Base-by-base conservation (phyloP, 1,140 invertebrate genomes). In the Popillia japonica region DNA sequence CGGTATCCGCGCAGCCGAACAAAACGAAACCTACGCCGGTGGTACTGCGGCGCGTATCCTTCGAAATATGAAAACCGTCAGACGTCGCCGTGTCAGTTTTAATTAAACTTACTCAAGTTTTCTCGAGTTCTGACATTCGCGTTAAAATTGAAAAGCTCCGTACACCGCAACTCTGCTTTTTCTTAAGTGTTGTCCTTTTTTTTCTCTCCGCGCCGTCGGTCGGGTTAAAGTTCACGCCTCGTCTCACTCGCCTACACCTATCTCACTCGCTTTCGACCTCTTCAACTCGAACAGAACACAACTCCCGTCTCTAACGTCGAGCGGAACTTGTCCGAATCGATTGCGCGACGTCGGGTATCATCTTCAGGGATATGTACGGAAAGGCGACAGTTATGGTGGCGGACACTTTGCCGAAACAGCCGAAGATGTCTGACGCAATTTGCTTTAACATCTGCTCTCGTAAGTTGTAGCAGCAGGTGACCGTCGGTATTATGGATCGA, bases 101-200 rank as follows among this genome's bases (percentile, higher is more conserved):
- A 77, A 77, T 77, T 77, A 77, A 77, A 77, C 44, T 55, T 77
- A 59, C 55, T 77, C 75, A 72, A 77, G 34, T 59, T 55, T 77
- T 77, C 55, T 77, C 75, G 44, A 77, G 48, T 77, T 77, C 55
- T 77, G 75, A 77, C 75, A 55, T 77, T 77, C 61, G 55, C 59
- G 48, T 77, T 77, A 77, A 77, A 77, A 77, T 77, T 77, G 75
- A 77, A 77, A 77, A 77, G 48, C 75, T 59, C 27, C 75, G 27
- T 55, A 42, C 34, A 23, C 48, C 22, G 75, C 44, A 68, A 9
- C 61, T 9, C 61, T 27, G 27, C 61, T 68, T 68, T 75, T 77
- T 77, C 59, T 77, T 77, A 77, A 61, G 48, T 77, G 59, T 61
- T 64, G 75, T 77, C 27, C 44, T 75, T 75, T 75, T 34, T 55